A percentile compares a stretch with the other conserved stretches of the same genome.
Conservation (phyloP, 2,888 invertebrate species). For the Trissoscelio sp. region DNA sequence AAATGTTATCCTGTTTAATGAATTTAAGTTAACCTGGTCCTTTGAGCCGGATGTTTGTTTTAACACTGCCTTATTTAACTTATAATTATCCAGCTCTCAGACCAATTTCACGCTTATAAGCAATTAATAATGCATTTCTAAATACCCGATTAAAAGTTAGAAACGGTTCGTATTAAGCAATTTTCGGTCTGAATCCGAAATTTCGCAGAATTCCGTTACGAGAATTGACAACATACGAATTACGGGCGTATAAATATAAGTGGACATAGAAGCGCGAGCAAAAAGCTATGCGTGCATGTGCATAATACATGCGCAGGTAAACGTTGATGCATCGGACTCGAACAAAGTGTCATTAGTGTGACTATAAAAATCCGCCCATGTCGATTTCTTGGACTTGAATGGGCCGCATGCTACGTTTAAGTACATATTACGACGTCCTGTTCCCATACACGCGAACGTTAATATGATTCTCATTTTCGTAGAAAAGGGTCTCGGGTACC, state of each 20-base stretch:
- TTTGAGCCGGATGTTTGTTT: no score
- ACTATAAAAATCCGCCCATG: slow-evolving; percentile 67
- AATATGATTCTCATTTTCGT: slow-evolving; percentile 64
- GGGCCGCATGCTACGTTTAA: slow-evolving; percentile 62
- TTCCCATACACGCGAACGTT: slow-evolving; percentile 62
- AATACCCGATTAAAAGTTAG: neutral
- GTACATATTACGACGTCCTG: slow-evolving; percentile 66
- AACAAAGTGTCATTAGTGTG: slow-evolving; percentile 69
- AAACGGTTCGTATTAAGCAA: slow-evolving; percentile 8
- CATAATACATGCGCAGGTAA: slow-evolving; percentile 57
- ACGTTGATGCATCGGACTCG: slow-evolving; percentile 60
- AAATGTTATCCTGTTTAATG: no score
- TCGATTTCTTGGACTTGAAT: slow-evolving; percentile 64
- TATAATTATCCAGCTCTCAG: no score
- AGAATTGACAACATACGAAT: slow-evolving; percentile 32
- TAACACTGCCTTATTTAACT: no score
- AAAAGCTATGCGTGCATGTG: slow-evolving; percentile 48
- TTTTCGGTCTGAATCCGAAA: slow-evolving; percentile 16
- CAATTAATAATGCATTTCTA: no score
- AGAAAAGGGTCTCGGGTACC: slow-evolving; percentile 47
- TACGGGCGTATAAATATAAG: slow-evolving; percentile 38
- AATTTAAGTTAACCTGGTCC: no score
- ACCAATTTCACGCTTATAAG: no score
- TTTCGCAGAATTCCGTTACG: slow-evolving; percentile 40
- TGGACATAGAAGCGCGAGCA: slow-evolving; percentile 39